A percentile compares a stretch with the other conserved stretches of the same genome.
Evolutionary conservation across 2,888 invertebrate species (phyloP).

Genomic region (Hirtodrosophila trivittata): DNA sequence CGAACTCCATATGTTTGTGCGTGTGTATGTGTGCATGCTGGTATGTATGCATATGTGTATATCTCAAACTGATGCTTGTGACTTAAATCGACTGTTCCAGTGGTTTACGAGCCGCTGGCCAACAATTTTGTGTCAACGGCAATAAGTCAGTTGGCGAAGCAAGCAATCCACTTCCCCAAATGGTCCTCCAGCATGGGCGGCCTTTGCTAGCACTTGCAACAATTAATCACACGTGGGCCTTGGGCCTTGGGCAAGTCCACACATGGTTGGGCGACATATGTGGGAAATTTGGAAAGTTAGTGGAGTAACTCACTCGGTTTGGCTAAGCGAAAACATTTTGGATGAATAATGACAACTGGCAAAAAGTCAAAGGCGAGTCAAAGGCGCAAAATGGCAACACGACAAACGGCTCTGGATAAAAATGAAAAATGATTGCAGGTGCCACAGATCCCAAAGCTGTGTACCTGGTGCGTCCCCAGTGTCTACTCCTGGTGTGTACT

Average conservation of each 20-base stretch:
- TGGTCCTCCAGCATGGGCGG: constrained; percentile 6
- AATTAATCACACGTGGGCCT: constrained; percentile 66
- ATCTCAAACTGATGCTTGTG: constrained; percentile 6
- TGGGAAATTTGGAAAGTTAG: constrained; percentile 68
- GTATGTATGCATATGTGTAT: constrained; percentile 3
- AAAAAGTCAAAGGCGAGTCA: constrained; percentile 75
- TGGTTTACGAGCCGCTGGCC: constrained; percentile 58
- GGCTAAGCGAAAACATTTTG: constrained; percentile 72
- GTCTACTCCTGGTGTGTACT: not conserved
- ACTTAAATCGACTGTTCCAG: constrained; percentile 25
- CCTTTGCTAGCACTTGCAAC: constrained; percentile 49
- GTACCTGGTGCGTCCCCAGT: not conserved
- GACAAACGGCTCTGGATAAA: constrained; percentile 61
- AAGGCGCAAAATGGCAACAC: constrained; percentile 69
- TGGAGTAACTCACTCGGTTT: constrained; percentile 29
- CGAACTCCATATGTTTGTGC: too few species aligned
- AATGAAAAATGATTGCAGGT: constrained; percentile 77
- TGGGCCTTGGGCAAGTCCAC: constrained; percentile 41
- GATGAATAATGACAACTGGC: constrained; percentile 78
- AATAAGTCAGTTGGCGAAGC: constrained; percentile 52
- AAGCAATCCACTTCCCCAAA: constrained; percentile 12
- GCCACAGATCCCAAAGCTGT: constrained; percentile 31
- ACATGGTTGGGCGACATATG: constrained; percentile 64
- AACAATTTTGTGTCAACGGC: constrained; percentile 64
- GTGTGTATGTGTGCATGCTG: too few species aligned